Evolutionary conservation across 2,888 invertebrate genomes (phyloP), one percentile per base, ranked within the genome.

Genomic region (Epirrhoe alternata): DNA sequence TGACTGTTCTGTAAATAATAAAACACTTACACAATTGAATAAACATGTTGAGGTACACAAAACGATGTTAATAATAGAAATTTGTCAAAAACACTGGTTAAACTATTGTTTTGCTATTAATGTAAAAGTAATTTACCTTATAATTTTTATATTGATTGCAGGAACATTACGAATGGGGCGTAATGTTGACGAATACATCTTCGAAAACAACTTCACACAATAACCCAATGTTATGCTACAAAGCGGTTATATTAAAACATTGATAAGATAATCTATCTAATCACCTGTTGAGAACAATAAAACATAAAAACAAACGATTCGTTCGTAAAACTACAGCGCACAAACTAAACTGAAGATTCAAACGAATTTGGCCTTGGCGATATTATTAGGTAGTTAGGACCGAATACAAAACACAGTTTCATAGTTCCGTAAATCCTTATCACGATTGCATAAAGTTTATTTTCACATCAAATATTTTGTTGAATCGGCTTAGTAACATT

Each of bases 1-100:
- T 52, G 52, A 72, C 54, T 24, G 68, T 69, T 63, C 78, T 81
- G 66, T 2, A 64, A 69, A 47, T 5, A 8, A 12, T 42, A 8
- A 42, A 42, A 5, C 12, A 12, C 12, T 42, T 12, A 5, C 4
- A 42, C 38, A 42, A 42, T 42, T 10, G 12, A 12, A 12, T 0
- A 42, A 10, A 42, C 38, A 42, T 12, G 38, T 42, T 42, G 12
- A 12, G 0, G 38, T 42, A 33, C 6, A 8, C 0, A 33, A 1
- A 53, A 33, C 31, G n/a, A 4, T 17, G 31, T 8, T 10, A 7
- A 12, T 31, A 16, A 5, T 31, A 31, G 5, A 31, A 31, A 3
- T n/a, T n/a, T n/a, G n/a, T n/a, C n/a, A n/a, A n/a, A n/a, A n/a
- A 7, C 33, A 7, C 33, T 33, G n/a, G n/a, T n/a, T n/a, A n/a